phyloP scores from a whole-genome alignment of 30 jellyfish, hydroid and myxozoan genomes.

The Chrysaora quinquecirrha region DNA sequence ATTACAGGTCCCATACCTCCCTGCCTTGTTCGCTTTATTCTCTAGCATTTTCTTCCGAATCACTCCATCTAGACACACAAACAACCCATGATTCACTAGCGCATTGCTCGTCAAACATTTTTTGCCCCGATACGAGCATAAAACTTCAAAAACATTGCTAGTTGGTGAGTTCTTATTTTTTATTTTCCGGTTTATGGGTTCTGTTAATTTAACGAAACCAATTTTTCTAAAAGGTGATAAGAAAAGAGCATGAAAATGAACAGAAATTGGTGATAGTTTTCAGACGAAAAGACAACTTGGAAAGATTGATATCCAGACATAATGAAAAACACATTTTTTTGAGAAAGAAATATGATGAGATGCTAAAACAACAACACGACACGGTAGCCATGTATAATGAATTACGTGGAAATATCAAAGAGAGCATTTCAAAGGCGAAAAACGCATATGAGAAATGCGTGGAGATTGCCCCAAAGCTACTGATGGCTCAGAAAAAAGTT shows the following conservation, averaged over 20 bases:
- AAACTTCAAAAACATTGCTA: too few species aligned
- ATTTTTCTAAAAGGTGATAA: conserved; percentile 31
- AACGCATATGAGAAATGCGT: conserved; percentile 61
- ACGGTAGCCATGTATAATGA: conserved; percentile 55
- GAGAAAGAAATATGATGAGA: conserved; percentile 32
- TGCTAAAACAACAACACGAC: conserved; percentile 44
- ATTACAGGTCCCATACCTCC: too few species aligned
- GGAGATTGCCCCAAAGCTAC: conserved; percentile 61
- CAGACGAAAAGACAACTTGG: conserved; percentile 68
- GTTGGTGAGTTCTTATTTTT: too few species aligned
- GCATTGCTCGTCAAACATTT: too few species aligned
- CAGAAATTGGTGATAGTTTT: conserved; percentile 61
- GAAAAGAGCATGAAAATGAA: conserved; percentile 55
- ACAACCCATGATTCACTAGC: too few species aligned
- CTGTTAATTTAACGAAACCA: too few species aligned
- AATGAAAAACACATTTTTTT: conserved; percentile 39
- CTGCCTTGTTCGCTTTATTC: too few species aligned
- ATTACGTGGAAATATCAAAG: conserved; percentile 37
- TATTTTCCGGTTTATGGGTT: too few species aligned
- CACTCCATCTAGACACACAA: too few species aligned
- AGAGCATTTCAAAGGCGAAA: conserved; percentile 65
- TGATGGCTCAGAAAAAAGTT: conserved; percentile 54
- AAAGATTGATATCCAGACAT: conserved; percentile 52
- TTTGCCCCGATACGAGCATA: too few species aligned
- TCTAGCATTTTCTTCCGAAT: too few species aligned